Base-by-base conservation (phyloP, 2,888 invertebrate genomes). In the Oasisia sp. region DNA sequence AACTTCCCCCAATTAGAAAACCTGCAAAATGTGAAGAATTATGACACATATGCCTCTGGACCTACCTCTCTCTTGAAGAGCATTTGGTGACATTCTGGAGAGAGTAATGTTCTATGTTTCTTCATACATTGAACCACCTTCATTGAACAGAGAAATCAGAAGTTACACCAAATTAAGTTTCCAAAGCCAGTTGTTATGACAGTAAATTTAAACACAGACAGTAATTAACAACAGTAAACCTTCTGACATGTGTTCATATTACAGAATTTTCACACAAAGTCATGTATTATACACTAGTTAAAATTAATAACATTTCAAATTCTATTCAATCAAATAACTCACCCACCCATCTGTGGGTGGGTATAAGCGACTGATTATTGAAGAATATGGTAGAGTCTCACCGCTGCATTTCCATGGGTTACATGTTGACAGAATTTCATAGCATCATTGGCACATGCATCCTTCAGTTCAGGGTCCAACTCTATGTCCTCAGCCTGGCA, bases 401-500 rank as follows among this genome's bases (percentile, higher is more conserved):
- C 96, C 93, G 95, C 95, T 32, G 95, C 95, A 92, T 95, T 94
- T 91, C 95, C 96, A 89, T 95, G 94, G 9, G 93, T 93, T n/a
- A 95, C 94, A 74, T 94, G 94, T 4, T 9, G 19, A 94, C 96
- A 96, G 45, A 93, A 94, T 0, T 93, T 92, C 11, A 93, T n/a
- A 8, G 95, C 93, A 91, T 96, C 96, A 0, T n/a, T 38, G 0
- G 91, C 9, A 94, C 96, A 96, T 2, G 93, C 94, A 9, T 93
- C 90, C 44, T 95, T 91, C 92, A 97, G 94, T 44, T 95, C 94
- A n/a, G 96, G 96, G 93, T 97, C 97, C 27, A 97, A 97, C 93
- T 98, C 97, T 94, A 98, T 98, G 95, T 97, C 98, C 97, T 99
- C 99, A 94, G 98, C 97, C 96, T 99, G 98, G 93, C 96, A 94